Percentiles rank a stretch among this genome's conserved stretches.
These are phyloP conservation scores for Drosophila bipectinata DNA, from an alignment of 1,140 invertebrate species.

Conservation along the genomic window DNA sequence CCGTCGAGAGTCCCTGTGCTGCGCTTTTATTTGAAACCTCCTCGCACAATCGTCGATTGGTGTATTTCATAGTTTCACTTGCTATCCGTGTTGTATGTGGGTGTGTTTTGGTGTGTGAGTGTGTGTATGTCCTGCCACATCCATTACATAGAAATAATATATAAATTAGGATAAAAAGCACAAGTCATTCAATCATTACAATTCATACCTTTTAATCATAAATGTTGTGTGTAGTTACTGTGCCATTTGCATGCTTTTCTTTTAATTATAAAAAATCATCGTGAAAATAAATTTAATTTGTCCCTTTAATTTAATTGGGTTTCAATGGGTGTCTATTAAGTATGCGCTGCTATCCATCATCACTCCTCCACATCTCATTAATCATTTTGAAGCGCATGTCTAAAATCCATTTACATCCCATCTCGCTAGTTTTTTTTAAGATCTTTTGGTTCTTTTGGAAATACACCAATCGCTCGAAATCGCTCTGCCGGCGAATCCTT, in stretches of 20 bases:
- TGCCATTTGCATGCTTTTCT: conserved; percentile 9
- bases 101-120: conserved; percentile 15
- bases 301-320: background rate
- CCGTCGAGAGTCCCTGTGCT: conserved; percentile 64
- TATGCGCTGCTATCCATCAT: background rate
- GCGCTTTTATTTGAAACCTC: conserved; percentile 77
- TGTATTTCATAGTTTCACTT: conserved; percentile 81
- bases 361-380: background rate
- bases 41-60: conserved; percentile 83
- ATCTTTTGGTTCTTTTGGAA: conserved; percentile 48
- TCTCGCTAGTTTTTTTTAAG: conserved; percentile 16
- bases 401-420: background rate
- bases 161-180: background rate
- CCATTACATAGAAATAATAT: background rate
- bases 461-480: conserved; percentile 76
- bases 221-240: conserved; percentile 2
- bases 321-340: background rate
- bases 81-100: conserved; percentile 18
- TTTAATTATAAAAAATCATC: background rate
- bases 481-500: conserved; percentile 44
- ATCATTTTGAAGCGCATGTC: conserved; percentile 18
- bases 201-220: background rate
- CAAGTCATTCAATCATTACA: background rate
- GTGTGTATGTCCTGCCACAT: background rate
- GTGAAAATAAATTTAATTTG: background rate